Conservation (phyloP, 2,797 vertebrate species). For the Hyperoplus immaculatus region DNA sequence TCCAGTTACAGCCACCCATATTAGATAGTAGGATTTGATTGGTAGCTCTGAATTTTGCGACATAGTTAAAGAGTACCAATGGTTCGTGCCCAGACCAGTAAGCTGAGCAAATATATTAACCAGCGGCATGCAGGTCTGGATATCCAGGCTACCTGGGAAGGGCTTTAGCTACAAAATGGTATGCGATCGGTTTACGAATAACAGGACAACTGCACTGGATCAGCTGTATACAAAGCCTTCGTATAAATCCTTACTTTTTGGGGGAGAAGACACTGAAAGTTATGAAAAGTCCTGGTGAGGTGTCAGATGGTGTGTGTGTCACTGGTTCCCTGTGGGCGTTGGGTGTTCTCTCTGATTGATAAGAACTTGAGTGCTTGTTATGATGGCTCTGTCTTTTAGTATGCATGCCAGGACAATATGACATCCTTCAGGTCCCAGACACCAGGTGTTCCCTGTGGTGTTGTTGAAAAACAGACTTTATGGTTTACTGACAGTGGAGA, state of each 20-base stretch:
- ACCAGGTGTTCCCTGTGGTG: neutral
- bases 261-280: neutral
- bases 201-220: neutral
- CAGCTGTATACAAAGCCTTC: neutral
- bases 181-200: neutral
- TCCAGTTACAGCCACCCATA: too few relatives aligned
- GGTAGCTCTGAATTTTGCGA: too few relatives aligned
- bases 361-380: neutral
- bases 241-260: neutral
- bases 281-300: neutral
- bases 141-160: neutral
- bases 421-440: neutral
- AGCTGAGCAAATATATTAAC: too few relatives aligned
- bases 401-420: neutral
- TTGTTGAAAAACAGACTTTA: neutral
- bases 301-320: slow-evolving; percentile 5
- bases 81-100: too few relatives aligned
- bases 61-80: too few relatives aligned
- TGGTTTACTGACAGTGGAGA: neutral
- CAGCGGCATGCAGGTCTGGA: too few relatives aligned
- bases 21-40: too few relatives aligned
- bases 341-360: neutral
- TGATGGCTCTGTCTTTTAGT: neutral
- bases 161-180: neutral
- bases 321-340: neutral